Evolutionary conservation across 2,888 invertebrate genomes (phyloP).

Genomic region (Megalurothrips usitatus): DNA sequence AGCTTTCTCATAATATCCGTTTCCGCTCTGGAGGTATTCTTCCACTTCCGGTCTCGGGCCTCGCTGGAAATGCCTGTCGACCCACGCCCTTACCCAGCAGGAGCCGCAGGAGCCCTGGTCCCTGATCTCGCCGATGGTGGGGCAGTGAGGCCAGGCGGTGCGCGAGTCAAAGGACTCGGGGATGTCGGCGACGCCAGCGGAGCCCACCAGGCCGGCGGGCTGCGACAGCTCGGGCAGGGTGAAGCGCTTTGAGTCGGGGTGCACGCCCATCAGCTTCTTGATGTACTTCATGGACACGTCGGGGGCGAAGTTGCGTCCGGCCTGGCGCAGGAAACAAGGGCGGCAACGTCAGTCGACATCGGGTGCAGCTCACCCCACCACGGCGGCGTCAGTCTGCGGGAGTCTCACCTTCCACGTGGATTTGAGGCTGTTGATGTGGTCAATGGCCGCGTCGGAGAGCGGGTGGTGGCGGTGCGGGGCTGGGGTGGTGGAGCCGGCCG

Average conservation of each 20-base stretch:
- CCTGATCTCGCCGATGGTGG: slow-evolving; percentile 72
- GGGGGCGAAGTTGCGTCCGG: slow-evolving; percentile 67
- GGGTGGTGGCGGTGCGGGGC: not conserved
- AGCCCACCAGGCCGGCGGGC: slow-evolving; percentile 39
- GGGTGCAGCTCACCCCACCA: not conserved
- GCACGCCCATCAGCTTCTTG: slow-evolving; percentile 63
- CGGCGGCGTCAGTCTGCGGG: not conserved
- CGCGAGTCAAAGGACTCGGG: slow-evolving; percentile 78
- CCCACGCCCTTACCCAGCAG: slow-evolving; percentile 61
- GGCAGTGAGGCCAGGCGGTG: slow-evolving; percentile 75
- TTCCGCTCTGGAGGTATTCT: too few relatives aligned
- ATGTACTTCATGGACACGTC: slow-evolving; percentile 58
- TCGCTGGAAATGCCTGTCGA: not conserved
- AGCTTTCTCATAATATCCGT: too few relatives aligned
- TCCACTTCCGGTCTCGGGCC: too few relatives aligned
- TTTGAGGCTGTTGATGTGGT: not conserved
- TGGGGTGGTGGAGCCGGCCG: not conserved
- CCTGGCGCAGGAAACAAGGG: slow-evolving; percentile 47
- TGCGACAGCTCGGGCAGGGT: slow-evolving; percentile 45
- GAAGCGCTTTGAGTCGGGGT: slow-evolving; percentile 54
- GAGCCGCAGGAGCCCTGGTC: slow-evolving; percentile 88
- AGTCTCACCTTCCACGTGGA: not conserved
- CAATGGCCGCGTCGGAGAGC: not conserved
- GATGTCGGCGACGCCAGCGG: slow-evolving; percentile 49
- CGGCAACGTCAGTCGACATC: not conserved